A percentile compares a stretch with the other conserved stretches of the same genome.
Conservation (phyloP, 2,113 vertebrate genomes). For the Burhinus oedicnemus region DNA sequence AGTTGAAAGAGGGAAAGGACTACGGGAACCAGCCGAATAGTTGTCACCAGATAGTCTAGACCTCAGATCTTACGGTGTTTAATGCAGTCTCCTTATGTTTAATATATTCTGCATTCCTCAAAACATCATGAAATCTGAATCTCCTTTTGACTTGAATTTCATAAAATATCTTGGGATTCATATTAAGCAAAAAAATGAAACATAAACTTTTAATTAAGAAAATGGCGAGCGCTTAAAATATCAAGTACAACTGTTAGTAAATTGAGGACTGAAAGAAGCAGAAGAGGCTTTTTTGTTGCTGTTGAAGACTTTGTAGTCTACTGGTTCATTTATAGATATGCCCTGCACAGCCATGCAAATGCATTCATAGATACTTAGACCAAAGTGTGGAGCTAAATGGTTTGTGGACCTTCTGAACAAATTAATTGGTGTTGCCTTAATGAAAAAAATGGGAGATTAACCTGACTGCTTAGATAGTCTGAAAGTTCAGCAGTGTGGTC, state of each 20-base stretch:
- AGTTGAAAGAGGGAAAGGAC: background rate
- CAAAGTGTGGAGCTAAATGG: background rate
- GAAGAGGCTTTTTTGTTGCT: background rate
- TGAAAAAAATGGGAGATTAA: background rate
- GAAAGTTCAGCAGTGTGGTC: background rate
- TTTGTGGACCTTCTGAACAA: background rate
- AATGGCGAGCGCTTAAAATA: background rate
- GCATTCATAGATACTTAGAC: background rate
- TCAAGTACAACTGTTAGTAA: background rate
- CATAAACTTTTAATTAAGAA: background rate
- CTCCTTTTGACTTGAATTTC: background rate
- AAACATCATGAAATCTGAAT: background rate
- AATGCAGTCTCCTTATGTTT: background rate
- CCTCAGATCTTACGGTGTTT: background rate
- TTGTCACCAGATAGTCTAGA: background rate
- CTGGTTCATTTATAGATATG: background rate
- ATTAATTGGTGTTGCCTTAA: background rate
- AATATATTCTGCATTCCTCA: background rate
- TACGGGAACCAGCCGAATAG: background rate
- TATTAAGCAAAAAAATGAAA: background rate
- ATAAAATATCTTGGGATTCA: background rate
- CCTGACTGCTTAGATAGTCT: background rate
- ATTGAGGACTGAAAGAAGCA: background rate
- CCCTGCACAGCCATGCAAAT: background rate
- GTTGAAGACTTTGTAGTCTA: background rate